Evolutionary conservation across 2,888 invertebrate species (phyloP), one percentile per base, ranked within the genome.

Genomic region (Geotrupes spiniger): DNA sequence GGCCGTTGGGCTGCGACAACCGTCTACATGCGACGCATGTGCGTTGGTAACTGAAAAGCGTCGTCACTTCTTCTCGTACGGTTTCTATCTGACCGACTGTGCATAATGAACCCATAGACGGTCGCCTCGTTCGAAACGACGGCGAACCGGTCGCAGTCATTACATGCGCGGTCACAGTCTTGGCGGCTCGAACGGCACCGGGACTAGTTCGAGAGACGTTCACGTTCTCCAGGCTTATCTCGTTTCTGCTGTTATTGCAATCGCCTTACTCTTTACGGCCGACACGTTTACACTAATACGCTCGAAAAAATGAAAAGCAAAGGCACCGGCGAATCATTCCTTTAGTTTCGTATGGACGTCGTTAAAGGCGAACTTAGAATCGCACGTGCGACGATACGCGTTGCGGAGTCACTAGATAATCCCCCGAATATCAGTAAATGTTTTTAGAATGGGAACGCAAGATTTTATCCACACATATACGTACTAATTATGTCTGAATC

Each of bases 221-320:
- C 58, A 55, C 59, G 59, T 60, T 62, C 59, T 42, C 54, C 60
- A 57, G 66, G 60, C 64, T 65, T 65, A 66, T 65, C 65, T 65
- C 64, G 64, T 65, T 66, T 61, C 60, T 58, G 55, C 58, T 63
- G 62, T 64, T 64, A 63, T 62, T 64, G 63, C 63, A 60, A 63
- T 62, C 61, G 55, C 61, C 62, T 64, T 61, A 64, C 59, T 61
- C 58, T 62, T 63, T 63, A 59, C 59, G 58, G 60, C 56, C 56
- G 62, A 63, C 64, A 63, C 63, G 62, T 62, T 63, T 54, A 61
- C 60, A 58, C 61, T 60, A 60, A 60, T 63, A 63, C 51, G 56
- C 48, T 49, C 51, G 33, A 47, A 27, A 31, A 14, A 49, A 51
- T 36, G 42, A 46, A 52, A 52, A 54, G 52, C 46, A 46, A 52